phyloP scores from a whole-genome alignment of 2,888 invertebrate genomes.

The Idaea dimidiata region DNA sequence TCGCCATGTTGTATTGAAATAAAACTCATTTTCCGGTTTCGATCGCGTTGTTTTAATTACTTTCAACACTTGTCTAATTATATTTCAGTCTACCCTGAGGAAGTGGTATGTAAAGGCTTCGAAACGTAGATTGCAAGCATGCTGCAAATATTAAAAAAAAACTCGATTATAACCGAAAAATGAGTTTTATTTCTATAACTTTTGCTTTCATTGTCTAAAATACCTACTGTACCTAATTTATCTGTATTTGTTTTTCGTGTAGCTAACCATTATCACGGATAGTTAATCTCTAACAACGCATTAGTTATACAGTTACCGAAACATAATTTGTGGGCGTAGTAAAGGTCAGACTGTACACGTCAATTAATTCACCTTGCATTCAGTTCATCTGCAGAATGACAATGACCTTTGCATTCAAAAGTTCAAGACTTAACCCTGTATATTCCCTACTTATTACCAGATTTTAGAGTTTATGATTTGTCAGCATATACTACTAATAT shows the following conservation, averaged over 20 bases:
- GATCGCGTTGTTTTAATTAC: no score
- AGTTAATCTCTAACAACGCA: constrained; percentile 6
- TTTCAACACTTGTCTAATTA: no score
- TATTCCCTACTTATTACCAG: neutral
- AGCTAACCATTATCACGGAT: constrained; percentile 6
- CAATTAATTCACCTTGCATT: constrained; percentile 60
- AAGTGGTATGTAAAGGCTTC: no score
- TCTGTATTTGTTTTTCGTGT: neutral
- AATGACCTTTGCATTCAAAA: constrained; percentile 49
- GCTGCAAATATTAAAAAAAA: no score
- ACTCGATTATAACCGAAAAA: no score
- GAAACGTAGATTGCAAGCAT: no score
- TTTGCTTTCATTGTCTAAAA: no score
- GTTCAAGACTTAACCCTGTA: constrained; percentile 36
- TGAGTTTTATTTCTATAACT: no score
- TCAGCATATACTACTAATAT: no score
- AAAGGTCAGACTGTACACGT: constrained; percentile 50
- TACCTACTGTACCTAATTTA: neutral
- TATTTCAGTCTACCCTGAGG: no score
- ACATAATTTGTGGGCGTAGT: constrained; percentile 41
- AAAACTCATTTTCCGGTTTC: no score
- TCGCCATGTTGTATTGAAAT: no score
- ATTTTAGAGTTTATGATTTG: neutral
- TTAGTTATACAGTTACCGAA: constrained; percentile 29
- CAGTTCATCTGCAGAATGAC: constrained; percentile 52